Base-by-base conservation (phyloP, 2,797 vertebrate species). In the Varecia variegata region DNA sequence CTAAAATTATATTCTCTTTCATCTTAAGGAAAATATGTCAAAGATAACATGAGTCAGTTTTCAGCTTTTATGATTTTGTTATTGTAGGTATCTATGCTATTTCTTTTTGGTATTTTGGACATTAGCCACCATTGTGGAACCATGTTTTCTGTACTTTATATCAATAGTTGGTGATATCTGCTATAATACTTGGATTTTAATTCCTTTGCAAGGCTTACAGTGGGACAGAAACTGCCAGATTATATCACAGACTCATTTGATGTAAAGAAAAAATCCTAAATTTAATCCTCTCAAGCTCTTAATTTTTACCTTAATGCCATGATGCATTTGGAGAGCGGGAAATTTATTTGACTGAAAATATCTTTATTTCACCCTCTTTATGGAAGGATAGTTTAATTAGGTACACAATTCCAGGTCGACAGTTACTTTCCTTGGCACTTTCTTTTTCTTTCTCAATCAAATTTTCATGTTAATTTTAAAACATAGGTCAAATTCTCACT, bases 171-270 rank as follows among this genome's bases (percentile, higher is more conserved):
- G 35, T 89, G 52, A n/a, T n/a, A 79, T 12, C 52, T 52, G 11
- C 4, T 89, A 47, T 47, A 86, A 94, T 88, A 83, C 13, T 93
- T 94, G 84, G 25, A 73, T 95, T 94, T 93, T 80, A 94, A 93
- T 89, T 15, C 47, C 15, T 70, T 40, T 92, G 62, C 27, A 88
- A 70, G 35, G 92, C 62, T 81, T 93, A 74, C 4, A 85, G 17
- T 52, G 70, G 40, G 30, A 79, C 21, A 89, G 73, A 86, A 84
- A 32, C 8, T 82, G 17, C 25, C 50, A 89, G 38, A 80, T 88
- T 86, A 27, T 83, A 67, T 60, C 68, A 35, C n/a, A 76, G 6
- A 74, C 5, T 82, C 60, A 88, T 58, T 0, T 13, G 32, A 92
- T 70, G 5, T 38, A 27, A 35, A 85, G 7, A 50, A 82, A 88